Conservation (phyloP, 2,888 invertebrate species). For the Crossocerus cetratus region DNA sequence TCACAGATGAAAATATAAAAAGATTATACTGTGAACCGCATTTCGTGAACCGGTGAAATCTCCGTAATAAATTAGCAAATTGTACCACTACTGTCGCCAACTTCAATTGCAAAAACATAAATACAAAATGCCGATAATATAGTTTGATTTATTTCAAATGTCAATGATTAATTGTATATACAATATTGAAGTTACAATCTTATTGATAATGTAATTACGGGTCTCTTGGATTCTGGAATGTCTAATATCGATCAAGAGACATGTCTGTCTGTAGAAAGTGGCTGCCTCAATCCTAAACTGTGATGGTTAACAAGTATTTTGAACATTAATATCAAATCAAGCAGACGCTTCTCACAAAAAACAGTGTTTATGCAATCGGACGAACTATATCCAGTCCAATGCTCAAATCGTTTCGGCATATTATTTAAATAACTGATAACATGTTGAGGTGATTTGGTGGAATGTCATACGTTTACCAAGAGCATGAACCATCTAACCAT, state of each 20-base stretch:
- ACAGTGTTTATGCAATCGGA: conserved; percentile 9
- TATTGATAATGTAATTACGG: conserved; percentile 68
- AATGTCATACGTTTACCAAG: neutral
- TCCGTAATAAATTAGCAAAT: too few relatives aligned
- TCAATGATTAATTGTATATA: conserved; percentile 73
- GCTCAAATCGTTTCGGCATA: neutral
- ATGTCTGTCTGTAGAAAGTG: conserved; percentile 56
- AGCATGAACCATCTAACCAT: neutral
- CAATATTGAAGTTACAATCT: conserved; percentile 67
- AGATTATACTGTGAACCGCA: too few relatives aligned
- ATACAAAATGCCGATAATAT: conserved; percentile 50
- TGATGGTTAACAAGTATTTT: conserved; percentile 14
- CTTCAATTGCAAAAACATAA: conserved; percentile 35
- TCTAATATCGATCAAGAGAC: conserved; percentile 67
- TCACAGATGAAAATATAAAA: too few relatives aligned
- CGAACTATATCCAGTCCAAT: conserved; percentile 28
- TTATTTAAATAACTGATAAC: neutral
- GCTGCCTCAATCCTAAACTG: conserved; percentile 68
- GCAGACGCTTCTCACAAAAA: conserved; percentile 18
- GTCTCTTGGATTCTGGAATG: conserved; percentile 73
- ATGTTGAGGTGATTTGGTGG: neutral
- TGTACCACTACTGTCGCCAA: conserved; percentile 32
- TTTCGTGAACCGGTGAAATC: too few relatives aligned
- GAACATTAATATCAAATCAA: conserved; percentile 6
- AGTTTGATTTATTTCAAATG: conserved; percentile 69